Percentiles rank a stretch among this genome's conserved stretches.
These are phyloP conservation scores for Trachythela sp. DNA, from an alignment of 64 coral and sea anemone species.

Conservation along the genomic window DNA sequence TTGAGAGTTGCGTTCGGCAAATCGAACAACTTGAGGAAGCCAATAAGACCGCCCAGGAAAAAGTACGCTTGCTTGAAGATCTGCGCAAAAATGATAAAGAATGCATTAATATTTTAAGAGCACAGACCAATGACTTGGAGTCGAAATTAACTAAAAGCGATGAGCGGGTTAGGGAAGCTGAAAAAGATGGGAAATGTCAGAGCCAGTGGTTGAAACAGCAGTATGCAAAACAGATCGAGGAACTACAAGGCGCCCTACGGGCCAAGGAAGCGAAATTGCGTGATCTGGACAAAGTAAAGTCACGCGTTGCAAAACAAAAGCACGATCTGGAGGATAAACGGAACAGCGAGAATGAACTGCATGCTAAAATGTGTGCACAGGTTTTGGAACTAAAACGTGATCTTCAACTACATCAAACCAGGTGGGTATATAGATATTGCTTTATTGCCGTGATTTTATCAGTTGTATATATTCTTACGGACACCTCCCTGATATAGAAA, in stretches of 20 bases:
- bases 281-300: not conserved
- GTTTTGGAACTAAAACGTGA: constrained; percentile 9
- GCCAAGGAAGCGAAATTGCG: constrained; percentile 5
- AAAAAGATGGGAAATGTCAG: not conserved
- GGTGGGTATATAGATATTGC: no score
- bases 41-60: not conserved
- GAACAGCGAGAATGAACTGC: not conserved
- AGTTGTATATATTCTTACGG: no score
- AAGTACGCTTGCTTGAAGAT: not conserved
- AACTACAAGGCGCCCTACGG: not conserved
- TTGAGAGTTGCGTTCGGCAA: not conserved
- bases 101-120: not conserved
- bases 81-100: not conserved
- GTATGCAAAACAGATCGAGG: not conserved
- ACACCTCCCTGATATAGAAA: no score
- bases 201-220: not conserved
- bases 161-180: not conserved
- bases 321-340: not conserved
- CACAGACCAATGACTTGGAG: not conserved
- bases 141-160: not conserved
- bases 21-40: constrained; percentile 12
- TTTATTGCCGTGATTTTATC: no score
- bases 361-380: not conserved
- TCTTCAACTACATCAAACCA: constrained; percentile 1
- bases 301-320: constrained; percentile 1